These are phyloP conservation scores for Mormyrus hasselquistii DNA, from an alignment of 2,797 vertebrate species.

Conservation along the genomic window DNA sequence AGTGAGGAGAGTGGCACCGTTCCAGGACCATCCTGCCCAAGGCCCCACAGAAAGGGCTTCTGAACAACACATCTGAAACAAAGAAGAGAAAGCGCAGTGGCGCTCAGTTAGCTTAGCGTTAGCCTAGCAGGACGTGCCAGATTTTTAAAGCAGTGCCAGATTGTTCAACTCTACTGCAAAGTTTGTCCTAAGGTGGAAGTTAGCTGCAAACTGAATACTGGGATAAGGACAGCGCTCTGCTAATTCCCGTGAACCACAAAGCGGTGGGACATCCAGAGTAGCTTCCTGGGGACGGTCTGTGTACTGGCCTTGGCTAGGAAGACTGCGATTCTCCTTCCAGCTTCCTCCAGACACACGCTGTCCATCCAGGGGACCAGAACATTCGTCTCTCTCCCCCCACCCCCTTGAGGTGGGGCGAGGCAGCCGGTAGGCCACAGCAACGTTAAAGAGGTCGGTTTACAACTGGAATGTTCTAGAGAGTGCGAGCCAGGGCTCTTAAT, in stretches of 20 bases:
- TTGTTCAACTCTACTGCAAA: not conserved
- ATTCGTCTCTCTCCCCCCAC: not conserved
- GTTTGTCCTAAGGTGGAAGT: not conserved
- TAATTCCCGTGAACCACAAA: not conserved
- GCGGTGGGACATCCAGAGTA: not conserved
- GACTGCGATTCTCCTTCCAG: not conserved
- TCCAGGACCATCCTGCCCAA: not conserved
- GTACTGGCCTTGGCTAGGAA: not conserved
- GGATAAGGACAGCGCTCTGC: not conserved
- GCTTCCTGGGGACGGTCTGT: not conserved
- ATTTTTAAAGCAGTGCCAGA: not conserved
- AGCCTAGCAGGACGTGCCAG: not conserved
- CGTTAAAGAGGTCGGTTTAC: not conserved
- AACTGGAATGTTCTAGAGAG: constrained; percentile 3
- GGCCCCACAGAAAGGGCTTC: not conserved
- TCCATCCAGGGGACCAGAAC: not conserved
- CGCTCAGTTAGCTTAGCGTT: not conserved
- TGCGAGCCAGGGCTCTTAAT: not conserved
- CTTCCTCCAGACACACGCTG: not conserved
- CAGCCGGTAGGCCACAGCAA: not conserved
- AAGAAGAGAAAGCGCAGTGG: not conserved
- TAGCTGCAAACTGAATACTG: not conserved
- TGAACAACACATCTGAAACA: not conserved
- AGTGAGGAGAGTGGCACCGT: not conserved
- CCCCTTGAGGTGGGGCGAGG: not conserved